A percentile compares a stretch with the other conserved stretches of the same genome.
Conservation (phyloP, 2,797 vertebrate genomes). For the Sebastes steindachneri region DNA sequence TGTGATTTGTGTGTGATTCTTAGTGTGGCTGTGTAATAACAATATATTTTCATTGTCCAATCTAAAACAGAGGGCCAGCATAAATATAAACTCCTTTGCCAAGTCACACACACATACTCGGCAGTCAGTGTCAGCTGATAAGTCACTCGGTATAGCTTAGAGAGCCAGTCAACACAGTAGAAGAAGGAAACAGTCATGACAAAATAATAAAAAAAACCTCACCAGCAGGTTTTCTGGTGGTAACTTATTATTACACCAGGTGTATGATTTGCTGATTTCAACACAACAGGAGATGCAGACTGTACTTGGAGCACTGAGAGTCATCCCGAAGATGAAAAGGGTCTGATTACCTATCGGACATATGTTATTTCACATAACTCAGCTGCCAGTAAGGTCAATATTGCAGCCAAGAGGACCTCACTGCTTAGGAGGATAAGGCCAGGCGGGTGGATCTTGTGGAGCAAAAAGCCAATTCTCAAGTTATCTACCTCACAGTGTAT, state of each 20-base stretch:
- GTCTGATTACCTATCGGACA: neutral
- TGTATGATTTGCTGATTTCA: neutral
- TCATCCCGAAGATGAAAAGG: neutral
- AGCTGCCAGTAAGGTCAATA: neutral
- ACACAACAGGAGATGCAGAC: neutral
- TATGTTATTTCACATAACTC: conserved; percentile 9
- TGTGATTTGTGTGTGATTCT: neutral
- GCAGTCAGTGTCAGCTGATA: conserved; percentile 36
- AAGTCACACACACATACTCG: neutral
- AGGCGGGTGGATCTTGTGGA: neutral
- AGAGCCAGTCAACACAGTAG: neutral
- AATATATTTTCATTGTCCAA: neutral
- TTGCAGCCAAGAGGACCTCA: neutral
- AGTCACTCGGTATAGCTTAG: conserved; percentile 11
- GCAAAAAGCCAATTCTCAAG: neutral
- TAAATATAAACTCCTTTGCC: neutral
- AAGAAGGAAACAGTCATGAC: neutral
- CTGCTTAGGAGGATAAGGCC: neutral
- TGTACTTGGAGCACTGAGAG: neutral
- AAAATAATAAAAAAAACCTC: neutral
- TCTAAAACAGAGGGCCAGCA: neutral
- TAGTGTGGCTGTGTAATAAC: neutral
- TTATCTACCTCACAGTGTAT: neutral
- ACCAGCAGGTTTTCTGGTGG: neutral
- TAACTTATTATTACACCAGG: neutral